phyloP scores from a whole-genome alignment of 2,888 invertebrate species.

The Eutolmus rufibarbis region DNA sequence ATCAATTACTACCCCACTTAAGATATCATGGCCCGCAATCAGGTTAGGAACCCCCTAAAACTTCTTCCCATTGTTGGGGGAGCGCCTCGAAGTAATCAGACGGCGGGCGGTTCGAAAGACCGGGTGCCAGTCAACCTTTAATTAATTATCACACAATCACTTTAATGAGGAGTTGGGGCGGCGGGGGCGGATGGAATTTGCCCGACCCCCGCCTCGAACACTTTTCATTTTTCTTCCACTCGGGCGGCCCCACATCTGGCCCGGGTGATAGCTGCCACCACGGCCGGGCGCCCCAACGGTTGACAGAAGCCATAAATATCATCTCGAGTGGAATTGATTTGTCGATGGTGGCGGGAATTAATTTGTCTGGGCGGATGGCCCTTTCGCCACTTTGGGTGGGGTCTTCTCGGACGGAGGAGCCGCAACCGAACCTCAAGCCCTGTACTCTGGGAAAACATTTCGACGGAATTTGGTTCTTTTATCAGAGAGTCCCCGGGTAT shows the following conservation, averaged over 20 bases:
- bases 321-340: slow-evolving; percentile 47
- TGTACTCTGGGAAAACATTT: background rate
- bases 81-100: background rate
- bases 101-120: slow-evolving; percentile 16
- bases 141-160: slow-evolving; percentile 53
- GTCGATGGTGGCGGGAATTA: slow-evolving; percentile 45
- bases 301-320: slow-evolving; percentile 53
- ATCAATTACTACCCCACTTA: slow-evolving; percentile 48
- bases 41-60: slow-evolving; percentile 6
- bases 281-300: slow-evolving; percentile 36
- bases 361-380: slow-evolving; percentile 41
- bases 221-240: slow-evolving; percentile 46
- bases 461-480: background rate
- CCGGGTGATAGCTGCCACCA: slow-evolving; percentile 1
- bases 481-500: background rate
- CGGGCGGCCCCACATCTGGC: background rate
- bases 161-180: slow-evolving; percentile 48
- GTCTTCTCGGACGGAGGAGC: background rate
- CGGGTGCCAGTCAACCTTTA: slow-evolving; percentile 50
- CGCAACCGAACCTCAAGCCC: background rate
- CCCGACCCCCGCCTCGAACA: slow-evolving; percentile 38
- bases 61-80: background rate
- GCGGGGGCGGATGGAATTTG: background rate
- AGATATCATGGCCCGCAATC: slow-evolving; percentile 36
- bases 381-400: background rate